Conservation (phyloP, 2,888 invertebrate species). For the Stenurella melanura region DNA sequence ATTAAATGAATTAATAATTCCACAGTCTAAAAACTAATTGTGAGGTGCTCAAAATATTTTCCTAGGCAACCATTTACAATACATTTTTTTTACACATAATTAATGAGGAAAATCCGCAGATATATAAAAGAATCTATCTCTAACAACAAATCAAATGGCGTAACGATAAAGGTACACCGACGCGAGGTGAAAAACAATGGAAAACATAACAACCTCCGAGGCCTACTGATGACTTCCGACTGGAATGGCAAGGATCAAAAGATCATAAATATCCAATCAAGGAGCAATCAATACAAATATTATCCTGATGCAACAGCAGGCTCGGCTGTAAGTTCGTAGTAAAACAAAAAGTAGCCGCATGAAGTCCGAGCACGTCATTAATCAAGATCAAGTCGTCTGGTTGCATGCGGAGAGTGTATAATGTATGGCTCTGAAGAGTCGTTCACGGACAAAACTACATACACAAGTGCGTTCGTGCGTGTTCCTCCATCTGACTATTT, state of each 20-base stretch:
- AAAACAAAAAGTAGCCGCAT: conserved; percentile 63
- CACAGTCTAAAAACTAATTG: no score
- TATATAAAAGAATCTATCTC: no score
- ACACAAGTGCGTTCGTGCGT: conserved; percentile 45
- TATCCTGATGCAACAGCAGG: conserved; percentile 52
- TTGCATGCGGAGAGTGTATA: conserved; percentile 59
- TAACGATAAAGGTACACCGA: neutral
- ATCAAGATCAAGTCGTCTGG: conserved; percentile 63
- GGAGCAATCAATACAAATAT: conserved; percentile 56
- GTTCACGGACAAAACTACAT: conserved; percentile 16
- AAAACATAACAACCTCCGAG: neutral
- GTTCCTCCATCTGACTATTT: conserved; percentile 46
- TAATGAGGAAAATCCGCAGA: no score
- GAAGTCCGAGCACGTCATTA: conserved; percentile 61
- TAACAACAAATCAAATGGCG: neutral
- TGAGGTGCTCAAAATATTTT: no score
- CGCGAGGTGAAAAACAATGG: neutral
- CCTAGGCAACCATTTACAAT: no score
- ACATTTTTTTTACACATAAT: no score
- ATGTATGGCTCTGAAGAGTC: conserved; percentile 28
- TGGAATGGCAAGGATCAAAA: conserved; percentile 41
- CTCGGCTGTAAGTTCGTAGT: conserved; percentile 50
- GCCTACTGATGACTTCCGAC: conserved; percentile 12
- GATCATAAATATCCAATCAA: conserved; percentile 57
- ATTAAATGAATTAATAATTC: no score